Percentiles rank a stretch among this genome's conserved stretches.
phyloP scores from a whole-genome alignment of 2,113 vertebrate genomes.

The Dinomys branickii region DNA sequence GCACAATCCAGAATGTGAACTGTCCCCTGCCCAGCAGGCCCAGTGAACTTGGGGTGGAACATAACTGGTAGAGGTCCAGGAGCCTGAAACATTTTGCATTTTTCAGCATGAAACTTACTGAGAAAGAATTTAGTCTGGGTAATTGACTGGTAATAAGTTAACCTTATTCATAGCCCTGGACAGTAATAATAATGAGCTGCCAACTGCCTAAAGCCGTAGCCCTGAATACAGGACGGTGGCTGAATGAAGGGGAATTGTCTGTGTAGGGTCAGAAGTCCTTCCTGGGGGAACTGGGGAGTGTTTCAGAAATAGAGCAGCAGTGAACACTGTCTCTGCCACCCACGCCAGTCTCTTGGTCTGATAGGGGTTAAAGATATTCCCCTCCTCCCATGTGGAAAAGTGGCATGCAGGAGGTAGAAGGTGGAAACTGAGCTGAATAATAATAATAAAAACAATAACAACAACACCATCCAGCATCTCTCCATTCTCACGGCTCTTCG shows the following conservation, averaged over 20 bases:
- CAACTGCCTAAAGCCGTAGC: not conserved
- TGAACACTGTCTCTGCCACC: not conserved
- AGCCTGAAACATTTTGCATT: constrained; percentile 54
- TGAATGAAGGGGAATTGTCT: constrained; percentile 1
- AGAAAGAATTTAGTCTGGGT: constrained; percentile 59
- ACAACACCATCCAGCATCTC: not conserved
- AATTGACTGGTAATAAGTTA: constrained; percentile 61
- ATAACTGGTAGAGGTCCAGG: not conserved
- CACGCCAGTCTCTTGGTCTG: constrained; percentile 22
- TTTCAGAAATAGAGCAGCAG: constrained; percentile 24
- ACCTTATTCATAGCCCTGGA: constrained; percentile 45
- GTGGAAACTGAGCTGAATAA: not conserved
- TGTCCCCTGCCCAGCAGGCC: not conserved
- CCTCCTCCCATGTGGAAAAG: not conserved
- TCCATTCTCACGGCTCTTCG: constrained; percentile 13
- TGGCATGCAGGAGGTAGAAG: not conserved
- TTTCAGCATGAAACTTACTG: constrained; percentile 35
- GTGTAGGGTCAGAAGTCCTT: not conserved
- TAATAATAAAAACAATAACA: not conserved
- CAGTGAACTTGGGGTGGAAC: not conserved
- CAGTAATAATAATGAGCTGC: constrained; percentile 48
- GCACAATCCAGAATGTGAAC: not conserved
- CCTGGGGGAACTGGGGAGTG: not conserved
- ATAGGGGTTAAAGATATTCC: not conserved
- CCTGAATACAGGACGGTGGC: not conserved